Percentiles rank a stretch among this genome's conserved stretches.
These are phyloP conservation scores for Helicolenus hilgendorfi DNA, from an alignment of 2,797 vertebrate species.

Conservation along the genomic window DNA sequence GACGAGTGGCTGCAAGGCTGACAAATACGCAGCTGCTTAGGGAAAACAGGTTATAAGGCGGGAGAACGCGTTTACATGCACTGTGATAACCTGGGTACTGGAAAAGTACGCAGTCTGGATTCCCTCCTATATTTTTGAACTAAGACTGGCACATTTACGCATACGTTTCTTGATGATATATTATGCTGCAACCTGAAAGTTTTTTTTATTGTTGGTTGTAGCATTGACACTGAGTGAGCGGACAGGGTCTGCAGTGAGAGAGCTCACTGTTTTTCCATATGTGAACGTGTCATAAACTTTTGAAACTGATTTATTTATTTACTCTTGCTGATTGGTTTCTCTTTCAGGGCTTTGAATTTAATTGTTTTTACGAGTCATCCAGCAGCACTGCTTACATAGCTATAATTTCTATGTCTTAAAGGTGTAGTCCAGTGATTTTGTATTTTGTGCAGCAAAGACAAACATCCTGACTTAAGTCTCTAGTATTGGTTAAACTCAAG, in stretches of 20 bases:
- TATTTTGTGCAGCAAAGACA: neutral
- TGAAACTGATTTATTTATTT: neutral
- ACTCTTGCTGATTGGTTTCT: neutral
- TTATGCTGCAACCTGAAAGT: no score
- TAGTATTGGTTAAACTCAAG: neutral
- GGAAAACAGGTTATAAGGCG: neutral
- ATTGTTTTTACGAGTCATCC: neutral
- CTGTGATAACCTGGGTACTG: no score
- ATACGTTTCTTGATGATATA: no score
- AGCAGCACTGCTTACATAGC: neutral
- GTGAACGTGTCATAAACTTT: neutral
- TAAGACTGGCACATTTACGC: no score
- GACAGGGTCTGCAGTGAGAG: neutral
- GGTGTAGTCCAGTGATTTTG: neutral
- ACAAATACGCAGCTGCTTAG: slow-evolving; percentile 3
- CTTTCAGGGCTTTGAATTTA: neutral
- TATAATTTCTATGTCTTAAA: neutral
- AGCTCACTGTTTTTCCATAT: neutral
- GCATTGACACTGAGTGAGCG: neutral
- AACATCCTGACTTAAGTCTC: neutral
- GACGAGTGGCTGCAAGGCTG: neutral
- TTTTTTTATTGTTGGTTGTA: neutral
- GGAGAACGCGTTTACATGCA: neutral
- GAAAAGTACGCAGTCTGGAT: no score
- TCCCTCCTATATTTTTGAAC: no score